Base-by-base conservation (phyloP, 53 echinoderm and acorn worm genomes). In the Holothuria scabra region DNA sequence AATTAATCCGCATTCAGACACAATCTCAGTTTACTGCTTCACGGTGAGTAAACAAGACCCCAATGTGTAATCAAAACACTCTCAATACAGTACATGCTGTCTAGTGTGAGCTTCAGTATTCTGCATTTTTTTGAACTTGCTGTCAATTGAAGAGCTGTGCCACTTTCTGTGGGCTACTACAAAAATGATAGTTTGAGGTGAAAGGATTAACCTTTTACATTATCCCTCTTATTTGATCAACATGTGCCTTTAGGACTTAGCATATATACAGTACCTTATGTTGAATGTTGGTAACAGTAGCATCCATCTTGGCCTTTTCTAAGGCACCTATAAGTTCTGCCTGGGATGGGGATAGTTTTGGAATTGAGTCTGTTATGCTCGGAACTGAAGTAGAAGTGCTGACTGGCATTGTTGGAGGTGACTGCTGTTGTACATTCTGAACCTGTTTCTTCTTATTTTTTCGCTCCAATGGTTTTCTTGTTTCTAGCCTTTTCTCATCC, bases 401-500 rank as follows among this genome's bases (percentile, higher is more conserved):
- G 5, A 84, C 84, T 38, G 86, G 44, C 66, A 79, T 49, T 22
- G 79, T 48, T 5, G 91, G 79, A 1, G 84, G 66, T 20, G 85
- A 87, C 66, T 61, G 60, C 23, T 60, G 60, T 28, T 75, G 84
- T 52, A 55, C 33, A 52, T 49, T 52, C 26, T 90, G 87, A 35
- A 81, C 88, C 74, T 92, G 92, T 84, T 97, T 97, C 89, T 94
- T 97, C 87, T 93, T 97, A 66, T 94, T 93, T 84, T 97, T 97
- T 74, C 97, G 86, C 76, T 93, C 97, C 71, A 97, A 76, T 6
- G 97, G 97, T 85, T 97, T 97, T 60, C 97, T 68, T 26, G 97
- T 97, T 65, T 97, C 97, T 55, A 97, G 87, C 63, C 97, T 83
- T 67, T 97, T 97, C 79, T 97, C 97, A 69, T 97, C 97, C 97